Evolutionary conservation across 2,797 vertebrate species (phyloP), one percentile per base, ranked within the genome.

Genomic region (Petrocephalus sullivani): DNA sequence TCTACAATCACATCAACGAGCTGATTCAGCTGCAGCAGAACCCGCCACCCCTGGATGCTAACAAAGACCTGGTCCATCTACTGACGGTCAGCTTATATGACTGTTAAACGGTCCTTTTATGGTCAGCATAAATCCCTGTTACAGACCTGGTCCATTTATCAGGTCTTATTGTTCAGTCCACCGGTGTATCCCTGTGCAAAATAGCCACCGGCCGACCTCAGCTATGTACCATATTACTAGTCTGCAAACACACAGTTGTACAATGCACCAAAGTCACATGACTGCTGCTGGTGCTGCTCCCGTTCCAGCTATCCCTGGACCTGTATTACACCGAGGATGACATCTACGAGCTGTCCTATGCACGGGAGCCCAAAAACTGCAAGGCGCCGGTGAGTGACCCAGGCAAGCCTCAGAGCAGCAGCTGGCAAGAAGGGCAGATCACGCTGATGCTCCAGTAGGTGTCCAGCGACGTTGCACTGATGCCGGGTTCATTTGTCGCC

Each of bases 261-360:
- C 85, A 71, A 51, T 87, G 33, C 49, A 41, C 37, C 37, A 41
- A 41, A 3, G 37, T 51, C 49, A 37, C 67, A 28, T 71, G 28
- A 71, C 12, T 71, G 67, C 67, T 71, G 67, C 57, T 89, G n/a
- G 89, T 60, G 88, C 21, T 81, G 75, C 46, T 49, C 92, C 84
- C 21, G 1, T 93, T 64, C 51, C 95, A 99, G 98, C 91, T 99
- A 89, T 99, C 98, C 61, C 94, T 99, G 92, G 98, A 99, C 90
- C 97, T 99, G 87, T 99, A 98, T 94, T 99, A 99, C 94, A 97
- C 97, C 0, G 98, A 99, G 92, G 98, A 99, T 90, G 98, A 99
- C 93, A 98, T 99, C 92, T 99, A 99, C 64, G 98, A 99, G 91
- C 96, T 99, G 88, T 99, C 98, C 0, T 98, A 98, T n/a, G 96